phyloP scores from a whole-genome alignment of 2,888 invertebrate species.

The Drosophila incognita region DNA sequence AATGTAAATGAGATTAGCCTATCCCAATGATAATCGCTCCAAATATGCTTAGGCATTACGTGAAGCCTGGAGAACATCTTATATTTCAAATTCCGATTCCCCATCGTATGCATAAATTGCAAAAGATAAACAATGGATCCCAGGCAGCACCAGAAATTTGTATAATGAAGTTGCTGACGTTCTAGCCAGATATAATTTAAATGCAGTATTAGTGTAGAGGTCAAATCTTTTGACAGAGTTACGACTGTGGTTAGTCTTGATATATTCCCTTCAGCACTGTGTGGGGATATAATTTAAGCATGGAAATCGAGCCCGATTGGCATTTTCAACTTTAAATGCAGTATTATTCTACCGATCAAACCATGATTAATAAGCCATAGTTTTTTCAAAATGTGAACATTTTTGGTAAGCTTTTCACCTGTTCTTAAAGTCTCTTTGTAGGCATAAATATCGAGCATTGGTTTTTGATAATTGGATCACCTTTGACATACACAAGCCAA shows the following conservation, averaged over 20 bases:
- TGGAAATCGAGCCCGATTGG: not conserved
- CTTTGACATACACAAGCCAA: constrained; percentile 1
- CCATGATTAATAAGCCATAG: not conserved
- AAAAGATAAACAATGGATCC: not conserved
- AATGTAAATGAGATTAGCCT: constrained; percentile 3
- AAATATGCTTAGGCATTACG: not conserved
- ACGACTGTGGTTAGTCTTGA: not conserved
- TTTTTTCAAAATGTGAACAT: not conserved
- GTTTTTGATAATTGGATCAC: not conserved
- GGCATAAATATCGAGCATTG: not conserved
- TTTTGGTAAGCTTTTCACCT: not conserved
- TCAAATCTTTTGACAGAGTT: not conserved
- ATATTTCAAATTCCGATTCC: not conserved
- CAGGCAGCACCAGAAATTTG: not conserved
- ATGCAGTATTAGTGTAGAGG: not conserved
- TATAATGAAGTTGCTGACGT: not conserved
- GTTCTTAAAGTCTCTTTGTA: not conserved
- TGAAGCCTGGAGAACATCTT: not conserved
- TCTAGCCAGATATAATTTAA: not conserved
- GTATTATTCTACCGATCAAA: not conserved
- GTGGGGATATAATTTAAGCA: not conserved
- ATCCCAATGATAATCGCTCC: not conserved
- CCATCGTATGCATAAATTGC: not conserved
- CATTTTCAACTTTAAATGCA: not conserved
- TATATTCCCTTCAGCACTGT: not conserved